Percentiles rank a stretch among this genome's conserved stretches.
phyloP scores from a whole-genome alignment of 2,797 vertebrate species.

The Coregonus ussuriensis region DNA sequence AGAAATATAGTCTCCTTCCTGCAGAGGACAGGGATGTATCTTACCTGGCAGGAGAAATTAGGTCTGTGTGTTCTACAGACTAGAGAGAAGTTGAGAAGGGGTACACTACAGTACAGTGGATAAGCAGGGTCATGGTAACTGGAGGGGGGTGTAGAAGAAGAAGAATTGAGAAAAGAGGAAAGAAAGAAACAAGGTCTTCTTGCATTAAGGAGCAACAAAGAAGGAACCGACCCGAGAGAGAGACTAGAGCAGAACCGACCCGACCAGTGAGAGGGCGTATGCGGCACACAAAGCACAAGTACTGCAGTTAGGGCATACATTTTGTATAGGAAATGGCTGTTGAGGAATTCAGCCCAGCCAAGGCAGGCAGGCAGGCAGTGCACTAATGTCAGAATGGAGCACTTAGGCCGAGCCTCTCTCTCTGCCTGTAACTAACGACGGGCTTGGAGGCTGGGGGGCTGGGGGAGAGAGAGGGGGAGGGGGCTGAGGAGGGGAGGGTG shows the following conservation, averaged over 20 bases:
- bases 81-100: neutral
- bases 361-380: conserved; percentile 26
- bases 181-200: too few species aligned
- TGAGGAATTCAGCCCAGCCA: conserved; percentile 41
- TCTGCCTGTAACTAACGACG: conserved; percentile 44
- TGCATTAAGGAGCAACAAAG: neutral
- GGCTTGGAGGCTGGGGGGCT: conserved; percentile 22
- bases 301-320: conserved; percentile 78
- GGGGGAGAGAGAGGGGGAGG: too few species aligned
- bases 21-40: conserved; percentile 3
- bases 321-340: conserved; percentile 76
- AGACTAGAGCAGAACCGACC: conserved; percentile 1
- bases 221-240: neutral
- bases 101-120: neutral
- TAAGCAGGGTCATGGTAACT: conserved; percentile 6
- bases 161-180: neutral
- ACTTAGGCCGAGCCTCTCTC: conserved; percentile 64
- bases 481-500: conserved; percentile 51
- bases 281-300: conserved; percentile 45
- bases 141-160: neutral
- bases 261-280: conserved; percentile 56
- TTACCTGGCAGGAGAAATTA: neutral
- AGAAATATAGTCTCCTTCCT: neutral
- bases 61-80: neutral
- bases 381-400: conserved; percentile 68